These are phyloP conservation scores for Elegia similella DNA, from an alignment of 2,888 invertebrate genomes.

Conservation along the genomic window DNA sequence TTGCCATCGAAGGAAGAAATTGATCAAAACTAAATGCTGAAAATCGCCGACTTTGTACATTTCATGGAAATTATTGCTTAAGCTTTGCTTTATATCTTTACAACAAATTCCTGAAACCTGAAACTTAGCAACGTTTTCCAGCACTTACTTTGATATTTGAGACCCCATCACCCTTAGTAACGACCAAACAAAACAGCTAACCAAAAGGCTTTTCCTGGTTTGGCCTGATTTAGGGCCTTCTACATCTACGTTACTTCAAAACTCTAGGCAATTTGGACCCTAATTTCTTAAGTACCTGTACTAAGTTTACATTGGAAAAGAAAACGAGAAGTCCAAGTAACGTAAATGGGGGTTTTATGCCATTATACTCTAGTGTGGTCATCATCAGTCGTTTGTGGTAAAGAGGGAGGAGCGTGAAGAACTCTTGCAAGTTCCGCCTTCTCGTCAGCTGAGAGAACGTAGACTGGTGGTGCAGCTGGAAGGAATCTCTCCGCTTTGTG, in stretches of 20 bases:
- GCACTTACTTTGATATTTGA: not conserved
- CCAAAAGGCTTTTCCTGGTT: not conserved
- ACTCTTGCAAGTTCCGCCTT: conserved; percentile 78
- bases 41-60: not conserved
- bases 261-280: conserved; percentile 67
- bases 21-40: conserved; percentile 11
- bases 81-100: not conserved
- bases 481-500: conserved; percentile 83
- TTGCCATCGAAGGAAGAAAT: conserved; percentile 16
- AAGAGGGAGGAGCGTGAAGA: conserved; percentile 56
- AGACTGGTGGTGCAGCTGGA: conserved; percentile 84
- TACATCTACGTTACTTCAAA: conserved; percentile 48
- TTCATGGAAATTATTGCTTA: not conserved
- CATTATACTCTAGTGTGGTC: conserved; percentile 56
- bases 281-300: conserved; percentile 55
- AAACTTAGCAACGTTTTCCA: conserved; percentile 6
- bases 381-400: conserved; percentile 29
- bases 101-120: not conserved
- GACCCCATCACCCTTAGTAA: conserved; percentile 7
- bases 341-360: conserved; percentile 21
- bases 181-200: conserved; percentile 5
- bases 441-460: conserved; percentile 85
- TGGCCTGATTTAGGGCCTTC: conserved; percentile 25
- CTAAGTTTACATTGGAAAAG: conserved; percentile 37
- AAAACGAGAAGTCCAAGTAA: conserved; percentile 24